A percentile compares a stretch with the other conserved stretches of the same genome.
These are phyloP conservation scores for Dicyrtoma fusca DNA, from an alignment of 2,888 invertebrate species.

Conservation along the genomic window DNA sequence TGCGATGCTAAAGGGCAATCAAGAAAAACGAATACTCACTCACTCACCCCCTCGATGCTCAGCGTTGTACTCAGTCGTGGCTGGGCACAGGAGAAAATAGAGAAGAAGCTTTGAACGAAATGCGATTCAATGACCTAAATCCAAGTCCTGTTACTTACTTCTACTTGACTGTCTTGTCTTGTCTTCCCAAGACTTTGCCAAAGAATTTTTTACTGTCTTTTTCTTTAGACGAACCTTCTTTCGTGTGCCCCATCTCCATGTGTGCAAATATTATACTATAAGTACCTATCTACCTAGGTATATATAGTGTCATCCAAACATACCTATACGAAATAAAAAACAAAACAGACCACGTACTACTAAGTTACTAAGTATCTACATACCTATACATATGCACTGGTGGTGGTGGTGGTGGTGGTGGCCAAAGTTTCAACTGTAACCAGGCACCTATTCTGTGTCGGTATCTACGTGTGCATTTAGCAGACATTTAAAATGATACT, in stretches of 20 bases:
- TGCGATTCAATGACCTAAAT: constrained; percentile 54
- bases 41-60: background rate
- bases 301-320: background rate
- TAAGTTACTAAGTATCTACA: too few relatives aligned
- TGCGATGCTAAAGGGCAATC: background rate
- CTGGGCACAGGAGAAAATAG: constrained; percentile 8
- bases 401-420: too few relatives aligned
- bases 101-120: constrained; percentile 16
- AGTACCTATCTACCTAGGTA: too few relatives aligned
- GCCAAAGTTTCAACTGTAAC: too few relatives aligned
- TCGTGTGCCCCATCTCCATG: background rate
- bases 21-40: constrained; percentile 3
- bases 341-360: background rate
- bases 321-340: background rate
- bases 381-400: background rate
- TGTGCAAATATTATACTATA: too few relatives aligned
- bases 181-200: constrained; percentile 26
- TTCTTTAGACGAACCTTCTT: constrained; percentile 14
- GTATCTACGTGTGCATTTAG: too few relatives aligned
- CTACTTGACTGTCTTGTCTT: constrained; percentile 26
- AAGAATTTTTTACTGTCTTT: constrained; percentile 37
- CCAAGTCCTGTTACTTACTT: constrained; percentile 55
- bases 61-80: too few relatives aligned
- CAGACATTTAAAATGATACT: too few relatives aligned
- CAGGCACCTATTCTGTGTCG: too few relatives aligned